phyloP scores from a whole-genome alignment of 2,888 invertebrate species.

The Aphodius sticticus region DNA sequence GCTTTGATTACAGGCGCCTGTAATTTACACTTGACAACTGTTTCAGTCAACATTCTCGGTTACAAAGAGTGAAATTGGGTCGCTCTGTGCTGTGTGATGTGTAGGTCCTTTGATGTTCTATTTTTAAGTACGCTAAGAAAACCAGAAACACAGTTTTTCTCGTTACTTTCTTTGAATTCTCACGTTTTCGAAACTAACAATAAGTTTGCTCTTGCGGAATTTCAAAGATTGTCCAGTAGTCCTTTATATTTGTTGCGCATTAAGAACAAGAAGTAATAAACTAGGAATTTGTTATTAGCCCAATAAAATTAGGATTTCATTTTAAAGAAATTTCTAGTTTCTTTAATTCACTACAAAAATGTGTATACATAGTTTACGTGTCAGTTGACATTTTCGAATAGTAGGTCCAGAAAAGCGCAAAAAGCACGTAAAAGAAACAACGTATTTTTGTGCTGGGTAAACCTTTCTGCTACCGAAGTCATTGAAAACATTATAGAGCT shows the following conservation, averaged over 20 bases:
- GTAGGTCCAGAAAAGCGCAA: too few species aligned
- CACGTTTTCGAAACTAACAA: neutral
- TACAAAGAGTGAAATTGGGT: neutral
- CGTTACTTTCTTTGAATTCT: neutral
- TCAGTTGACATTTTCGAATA: too few species aligned
- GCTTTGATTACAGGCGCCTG: neutral
- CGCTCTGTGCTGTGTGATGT: neutral
- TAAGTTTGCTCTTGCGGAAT: neutral
- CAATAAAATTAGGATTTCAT: too few species aligned
- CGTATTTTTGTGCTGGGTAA: too few species aligned
- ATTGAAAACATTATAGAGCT: too few species aligned
- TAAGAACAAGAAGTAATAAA: too few species aligned
- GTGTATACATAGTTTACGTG: too few species aligned
- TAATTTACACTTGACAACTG: neutral
- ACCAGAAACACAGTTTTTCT: neutral
- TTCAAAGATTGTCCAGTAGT: neutral
- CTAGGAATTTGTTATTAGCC: too few species aligned
- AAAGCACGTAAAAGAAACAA: too few species aligned
- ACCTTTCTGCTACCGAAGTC: too few species aligned
- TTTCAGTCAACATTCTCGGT: constrained; percentile 4
- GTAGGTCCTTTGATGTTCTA: neutral
- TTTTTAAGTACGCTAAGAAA: neutral
- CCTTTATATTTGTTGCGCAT: neutral
- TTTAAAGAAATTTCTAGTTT: too few species aligned
- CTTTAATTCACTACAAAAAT: too few species aligned